These are phyloP conservation scores for Cassiopea andromeda DNA, from an alignment of 30 jellyfish, hydroid and myxozoan genomes.

Conservation along the genomic window DNA sequence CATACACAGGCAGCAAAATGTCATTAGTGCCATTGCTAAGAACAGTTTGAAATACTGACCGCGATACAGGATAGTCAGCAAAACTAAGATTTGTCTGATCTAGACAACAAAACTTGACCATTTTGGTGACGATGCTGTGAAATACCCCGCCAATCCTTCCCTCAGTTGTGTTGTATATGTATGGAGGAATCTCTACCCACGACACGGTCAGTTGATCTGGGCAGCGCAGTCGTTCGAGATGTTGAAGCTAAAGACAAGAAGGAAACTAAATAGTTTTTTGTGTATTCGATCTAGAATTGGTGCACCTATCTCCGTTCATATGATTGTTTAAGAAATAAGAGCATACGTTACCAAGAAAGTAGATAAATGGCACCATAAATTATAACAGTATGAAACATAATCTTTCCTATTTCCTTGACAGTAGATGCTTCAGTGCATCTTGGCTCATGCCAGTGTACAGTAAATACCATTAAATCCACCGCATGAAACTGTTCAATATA, in stretches of 20 bases:
- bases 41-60: constrained; percentile 23
- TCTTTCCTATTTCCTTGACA: no score
- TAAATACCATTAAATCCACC: no score
- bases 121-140: constrained; percentile 15
- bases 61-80: constrained; percentile 3
- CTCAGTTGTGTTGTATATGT: constrained; percentile 53
- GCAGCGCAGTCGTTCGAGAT: constrained; percentile 47
- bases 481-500: no score
- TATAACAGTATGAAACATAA: no score
- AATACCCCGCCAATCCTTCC: constrained; percentile 50
- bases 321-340: no score
- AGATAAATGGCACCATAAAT: no score
- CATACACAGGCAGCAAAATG: constrained; percentile 51
- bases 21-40: constrained; percentile 55
- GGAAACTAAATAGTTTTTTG: background rate
- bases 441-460: no score
- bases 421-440: no score
- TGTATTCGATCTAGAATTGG: no score
- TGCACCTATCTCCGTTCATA: no score
- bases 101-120: constrained; percentile 50
- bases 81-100: constrained; percentile 19
- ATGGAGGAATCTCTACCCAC: constrained; percentile 73
- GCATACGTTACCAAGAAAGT: no score
- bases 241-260: background rate
- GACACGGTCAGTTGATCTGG: constrained; percentile 46